These are phyloP conservation scores for Dolichopus griseipennis DNA, from an alignment of 2,888 invertebrate species.

Conservation along the genomic window DNA sequence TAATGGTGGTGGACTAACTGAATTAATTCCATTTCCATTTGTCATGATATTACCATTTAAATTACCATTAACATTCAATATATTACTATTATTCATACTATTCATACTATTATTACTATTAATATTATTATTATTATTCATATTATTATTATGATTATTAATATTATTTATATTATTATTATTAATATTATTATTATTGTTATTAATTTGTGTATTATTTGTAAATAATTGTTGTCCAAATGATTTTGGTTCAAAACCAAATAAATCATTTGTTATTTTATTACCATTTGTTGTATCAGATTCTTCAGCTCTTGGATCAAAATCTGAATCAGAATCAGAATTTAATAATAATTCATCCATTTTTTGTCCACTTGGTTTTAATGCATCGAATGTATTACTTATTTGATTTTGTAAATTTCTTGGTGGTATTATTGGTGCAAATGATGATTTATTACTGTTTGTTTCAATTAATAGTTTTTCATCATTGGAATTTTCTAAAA, in stretches of 20 bases:
- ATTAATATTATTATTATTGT: slow-evolving; percentile 33
- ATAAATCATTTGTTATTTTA: slow-evolving; percentile 38
- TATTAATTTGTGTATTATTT: slow-evolving; percentile 39
- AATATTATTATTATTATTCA: background rate
- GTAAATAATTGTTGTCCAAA: slow-evolving; percentile 45
- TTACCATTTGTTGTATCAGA: slow-evolving; percentile 41
- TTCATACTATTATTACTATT: slow-evolving; percentile 25
- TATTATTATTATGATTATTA: slow-evolving; percentile 12
- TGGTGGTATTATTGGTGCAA: slow-evolving; percentile 42
- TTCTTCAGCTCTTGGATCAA: slow-evolving; percentile 81
- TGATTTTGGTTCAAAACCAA: slow-evolving; percentile 42
- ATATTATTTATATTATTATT: slow-evolving; percentile 26
- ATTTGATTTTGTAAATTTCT: slow-evolving; percentile 47
- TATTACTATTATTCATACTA: slow-evolving; percentile 11
- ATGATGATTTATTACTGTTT: slow-evolving; percentile 32
- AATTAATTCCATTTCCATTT: slow-evolving; percentile 13
- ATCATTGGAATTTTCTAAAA: slow-evolving; percentile 30
- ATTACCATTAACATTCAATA: background rate
- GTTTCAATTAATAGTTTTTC: slow-evolving; percentile 42
- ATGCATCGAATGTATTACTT: slow-evolving; percentile 46
- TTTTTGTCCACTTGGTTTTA: slow-evolving; percentile 62
- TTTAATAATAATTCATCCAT: slow-evolving; percentile 67
- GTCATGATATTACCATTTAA: slow-evolving; percentile 28
- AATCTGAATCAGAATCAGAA: slow-evolving; percentile 74
- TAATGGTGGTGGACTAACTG: slow-evolving; percentile 54